Conservation (phyloP, 2,888 invertebrate genomes). For the Arenicola marina region DNA sequence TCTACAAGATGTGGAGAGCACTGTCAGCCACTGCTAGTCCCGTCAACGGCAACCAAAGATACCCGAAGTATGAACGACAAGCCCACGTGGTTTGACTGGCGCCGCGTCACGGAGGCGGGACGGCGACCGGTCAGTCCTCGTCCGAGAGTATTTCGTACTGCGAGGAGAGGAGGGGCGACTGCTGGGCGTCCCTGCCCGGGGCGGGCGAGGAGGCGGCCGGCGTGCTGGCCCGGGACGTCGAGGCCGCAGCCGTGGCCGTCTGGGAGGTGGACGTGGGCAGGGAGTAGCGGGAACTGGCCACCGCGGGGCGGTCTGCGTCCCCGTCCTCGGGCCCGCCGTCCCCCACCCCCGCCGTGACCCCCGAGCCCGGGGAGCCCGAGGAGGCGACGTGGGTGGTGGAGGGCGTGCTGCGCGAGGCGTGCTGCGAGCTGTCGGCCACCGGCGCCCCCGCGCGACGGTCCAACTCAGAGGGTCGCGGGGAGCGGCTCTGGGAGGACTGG, state of each 20-base stretch:
- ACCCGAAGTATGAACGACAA: too few relatives aligned
- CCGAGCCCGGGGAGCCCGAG: neutral
- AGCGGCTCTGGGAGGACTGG: neutral
- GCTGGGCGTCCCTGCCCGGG: neutral
- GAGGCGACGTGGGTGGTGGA: neutral
- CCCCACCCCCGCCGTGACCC: neutral
- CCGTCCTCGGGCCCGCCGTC: neutral
- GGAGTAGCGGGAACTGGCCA: neutral
- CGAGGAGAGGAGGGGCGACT: neutral
- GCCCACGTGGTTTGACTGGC: too few relatives aligned
- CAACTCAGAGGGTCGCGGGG: too few relatives aligned
- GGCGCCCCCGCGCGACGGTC: too few relatives aligned
- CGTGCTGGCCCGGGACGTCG: neutral
- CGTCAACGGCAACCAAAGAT: too few relatives aligned
- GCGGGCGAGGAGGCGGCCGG: neutral
- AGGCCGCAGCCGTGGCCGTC: neutral
- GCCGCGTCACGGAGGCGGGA: too few relatives aligned
- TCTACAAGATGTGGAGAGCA: too few relatives aligned
- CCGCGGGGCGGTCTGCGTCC: neutral
- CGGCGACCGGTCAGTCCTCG: neutral
- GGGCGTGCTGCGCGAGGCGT: neutral
- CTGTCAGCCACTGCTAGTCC: too few relatives aligned
- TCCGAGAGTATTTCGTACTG: conserved; percentile 2
- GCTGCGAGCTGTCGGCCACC: neutral
- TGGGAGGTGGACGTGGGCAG: neutral